These are phyloP conservation scores for Phylloscopus collybita DNA, from an alignment of 2,797 vertebrate species.

Conservation along the genomic window DNA sequence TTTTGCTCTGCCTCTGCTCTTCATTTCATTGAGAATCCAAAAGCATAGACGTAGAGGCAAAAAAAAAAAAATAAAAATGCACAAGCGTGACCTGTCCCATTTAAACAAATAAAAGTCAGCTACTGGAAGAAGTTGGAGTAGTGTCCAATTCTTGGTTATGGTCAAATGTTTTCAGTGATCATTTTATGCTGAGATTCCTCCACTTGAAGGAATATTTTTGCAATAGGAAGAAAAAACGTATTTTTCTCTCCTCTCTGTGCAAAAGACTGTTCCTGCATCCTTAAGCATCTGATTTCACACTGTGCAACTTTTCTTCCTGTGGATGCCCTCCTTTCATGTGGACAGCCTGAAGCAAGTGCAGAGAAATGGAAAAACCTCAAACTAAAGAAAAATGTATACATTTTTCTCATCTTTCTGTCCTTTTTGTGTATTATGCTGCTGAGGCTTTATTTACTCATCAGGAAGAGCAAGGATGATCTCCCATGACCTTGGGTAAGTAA, in stretches of 20 bases:
- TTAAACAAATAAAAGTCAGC: background rate
- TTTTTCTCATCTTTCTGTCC: background rate
- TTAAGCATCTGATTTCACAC: slow-evolving; percentile 12
- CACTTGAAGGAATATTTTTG: background rate
- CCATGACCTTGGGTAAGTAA: background rate
- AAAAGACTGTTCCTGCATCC: background rate
- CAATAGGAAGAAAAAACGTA: background rate
- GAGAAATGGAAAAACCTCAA: background rate
- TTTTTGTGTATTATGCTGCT: background rate
- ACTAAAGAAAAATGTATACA: background rate
- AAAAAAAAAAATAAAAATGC: background rate
- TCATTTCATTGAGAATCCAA: background rate
- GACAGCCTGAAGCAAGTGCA: background rate
- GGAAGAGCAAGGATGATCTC: background rate
- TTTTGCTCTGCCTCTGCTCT: background rate
- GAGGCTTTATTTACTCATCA: background rate
- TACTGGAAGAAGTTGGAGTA: background rate
- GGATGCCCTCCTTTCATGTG: background rate
- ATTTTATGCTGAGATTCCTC: background rate
- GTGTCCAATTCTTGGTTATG: background rate
- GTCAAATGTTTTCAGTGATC: background rate
- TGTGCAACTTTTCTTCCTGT: background rate
- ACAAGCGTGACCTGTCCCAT: background rate
- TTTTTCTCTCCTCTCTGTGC: background rate
- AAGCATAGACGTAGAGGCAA: background rate